phyloP scores from a whole-genome alignment of 2,888 invertebrate genomes.

The Serrognathus titanus region DNA sequence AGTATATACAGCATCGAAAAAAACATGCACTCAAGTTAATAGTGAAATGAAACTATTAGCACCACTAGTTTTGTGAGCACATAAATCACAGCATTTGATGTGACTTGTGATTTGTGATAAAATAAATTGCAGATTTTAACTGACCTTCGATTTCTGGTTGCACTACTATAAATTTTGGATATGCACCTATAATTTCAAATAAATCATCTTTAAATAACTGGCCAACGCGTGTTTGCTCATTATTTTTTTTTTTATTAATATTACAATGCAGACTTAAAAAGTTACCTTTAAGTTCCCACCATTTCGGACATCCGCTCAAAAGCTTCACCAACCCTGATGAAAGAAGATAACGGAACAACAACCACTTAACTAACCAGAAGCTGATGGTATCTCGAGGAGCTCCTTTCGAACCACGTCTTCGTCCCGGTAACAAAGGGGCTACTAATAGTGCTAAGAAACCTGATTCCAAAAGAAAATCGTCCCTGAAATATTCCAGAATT shows the following conservation, averaged over 20 bases:
- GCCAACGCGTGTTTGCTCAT: too few species aligned
- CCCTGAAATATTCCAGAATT: constrained; percentile 51
- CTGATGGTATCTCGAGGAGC: constrained; percentile 55
- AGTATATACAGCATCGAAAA: too few species aligned
- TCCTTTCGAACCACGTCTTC: constrained; percentile 46
- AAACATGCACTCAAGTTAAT: background rate
- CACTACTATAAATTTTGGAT: constrained; percentile 15
- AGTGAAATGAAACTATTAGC: background rate
- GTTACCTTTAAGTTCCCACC: constrained; percentile 74
- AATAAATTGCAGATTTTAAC: constrained; percentile 2
- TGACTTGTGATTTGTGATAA: background rate
- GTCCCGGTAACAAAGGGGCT: constrained; percentile 59
- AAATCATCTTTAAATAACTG: background rate
- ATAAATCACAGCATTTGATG: background rate
- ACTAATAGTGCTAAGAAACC: constrained; percentile 67
- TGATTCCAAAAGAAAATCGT: constrained; percentile 68
- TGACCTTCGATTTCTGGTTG: constrained; percentile 20
- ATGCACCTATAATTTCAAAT: constrained; percentile 12
- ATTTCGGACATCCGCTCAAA: constrained; percentile 66
- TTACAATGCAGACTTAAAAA: background rate
- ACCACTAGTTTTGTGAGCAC: background rate
- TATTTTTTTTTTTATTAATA: background rate
- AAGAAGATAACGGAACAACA: constrained; percentile 69
- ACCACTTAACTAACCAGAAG: constrained; percentile 69
- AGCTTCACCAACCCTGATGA: constrained; percentile 70